Base-by-base conservation (phyloP, 2,113 vertebrate species). In the Irena cyanogastra region DNA sequence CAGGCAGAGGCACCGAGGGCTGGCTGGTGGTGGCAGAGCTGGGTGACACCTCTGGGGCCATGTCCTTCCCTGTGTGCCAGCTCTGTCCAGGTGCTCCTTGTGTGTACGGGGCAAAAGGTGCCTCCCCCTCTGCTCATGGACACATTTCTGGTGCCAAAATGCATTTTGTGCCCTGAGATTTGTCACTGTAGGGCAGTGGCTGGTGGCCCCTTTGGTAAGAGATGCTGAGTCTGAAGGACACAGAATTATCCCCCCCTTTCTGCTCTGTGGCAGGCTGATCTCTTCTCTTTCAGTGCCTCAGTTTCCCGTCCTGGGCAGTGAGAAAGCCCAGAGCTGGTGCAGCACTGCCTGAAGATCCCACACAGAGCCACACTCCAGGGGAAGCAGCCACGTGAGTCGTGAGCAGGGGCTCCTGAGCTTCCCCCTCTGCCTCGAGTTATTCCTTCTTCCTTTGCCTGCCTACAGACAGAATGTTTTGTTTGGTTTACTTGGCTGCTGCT, bases 1-100 rank as follows among this genome's bases (percentile, higher is more conserved):
- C n/a, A n/a, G n/a, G n/a, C 5, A 4, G 37, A 54, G 57, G 8
- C 37, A 47, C 17, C 0, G 1, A 28, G 44, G 24, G 57, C 9
- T 11, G 66, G 12, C 1, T 23, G 71, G 13, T 21, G 30, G 1
- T 2, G 31, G 9, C 17, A 83, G 61, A 28, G 37, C 16, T 59
- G 13, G 44, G 44, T 7, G 28, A 2, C 53, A 47, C 42, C 19
- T 33, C 22, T 44, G 31, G n/a, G 7, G 24, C 20, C 28, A 19
- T 23, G 57, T 31, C 42, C 47, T n/a, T 22, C 47, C 39, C 44
- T 31, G 2, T 3, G 6, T 59, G n/a, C 13, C 65, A 39, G 22
- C 2, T 65, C 21, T 85, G 8, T 11, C 47, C 53, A 9, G 0
- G 2, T 37, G 27, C 7, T 45, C n/a, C 23, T 2, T 19, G 30